phyloP scores from a whole-genome alignment of 2,888 invertebrate genomes.

The Mayetiola destructor region DNA sequence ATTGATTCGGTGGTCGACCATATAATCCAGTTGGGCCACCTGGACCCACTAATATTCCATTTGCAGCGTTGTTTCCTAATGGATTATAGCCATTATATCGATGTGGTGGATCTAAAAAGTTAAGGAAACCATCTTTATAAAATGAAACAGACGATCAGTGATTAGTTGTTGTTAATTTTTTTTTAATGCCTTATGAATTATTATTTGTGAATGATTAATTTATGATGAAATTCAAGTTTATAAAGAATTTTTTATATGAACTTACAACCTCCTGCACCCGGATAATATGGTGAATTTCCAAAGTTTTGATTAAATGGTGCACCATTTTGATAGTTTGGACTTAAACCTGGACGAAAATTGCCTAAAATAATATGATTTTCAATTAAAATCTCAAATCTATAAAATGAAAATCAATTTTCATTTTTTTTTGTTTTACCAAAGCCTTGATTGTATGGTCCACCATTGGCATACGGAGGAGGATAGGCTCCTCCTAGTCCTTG shows the following conservation, averaged over 20 bases:
- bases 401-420: too few relatives aligned
- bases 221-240: neutral
- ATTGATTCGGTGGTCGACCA: constrained; percentile 24
- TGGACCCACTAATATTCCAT: constrained; percentile 36
- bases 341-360: neutral
- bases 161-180: neutral
- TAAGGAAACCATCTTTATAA: neutral
- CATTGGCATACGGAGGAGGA: neutral
- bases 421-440: neutral
- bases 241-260: neutral
- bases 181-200: neutral
- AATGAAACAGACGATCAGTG: neutral
- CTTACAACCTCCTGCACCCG: constrained; percentile 1
- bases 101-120: constrained; percentile 12
- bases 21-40: constrained; percentile 42
- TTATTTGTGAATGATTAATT: neutral
- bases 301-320: neutral
- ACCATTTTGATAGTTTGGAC: constrained; percentile 2
- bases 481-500: constrained; percentile 18
- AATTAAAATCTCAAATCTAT: neutral
- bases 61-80: constrained; percentile 21
- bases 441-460: neutral
- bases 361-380: neutral
- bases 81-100: neutral
- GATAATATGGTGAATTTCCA: neutral